A percentile compares a stretch with the other conserved stretches of the same genome.
Conservation (phyloP, 2,888 invertebrate genomes). For the Spodoptera picta region DNA sequence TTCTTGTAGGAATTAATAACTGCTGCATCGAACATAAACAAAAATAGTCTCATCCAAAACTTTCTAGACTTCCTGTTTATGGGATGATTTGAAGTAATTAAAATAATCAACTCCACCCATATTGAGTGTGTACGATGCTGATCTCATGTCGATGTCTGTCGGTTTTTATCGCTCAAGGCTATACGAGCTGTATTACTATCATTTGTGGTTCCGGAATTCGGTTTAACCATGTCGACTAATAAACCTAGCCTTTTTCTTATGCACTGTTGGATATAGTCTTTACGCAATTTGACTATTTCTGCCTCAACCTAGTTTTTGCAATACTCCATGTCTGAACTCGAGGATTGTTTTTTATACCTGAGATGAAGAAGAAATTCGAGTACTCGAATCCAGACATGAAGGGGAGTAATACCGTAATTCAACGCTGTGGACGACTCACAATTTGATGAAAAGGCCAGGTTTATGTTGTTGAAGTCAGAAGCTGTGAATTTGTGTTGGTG, state of each 20-base stretch:
- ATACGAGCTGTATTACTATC: not conserved
- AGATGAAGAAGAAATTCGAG: too few species aligned
- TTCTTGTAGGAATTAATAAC: too few species aligned
- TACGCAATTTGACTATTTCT: not conserved
- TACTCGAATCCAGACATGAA: not conserved
- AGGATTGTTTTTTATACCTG: constrained; percentile 1
- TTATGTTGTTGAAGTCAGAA: not conserved
- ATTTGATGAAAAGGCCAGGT: not conserved
- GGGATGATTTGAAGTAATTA: not conserved
- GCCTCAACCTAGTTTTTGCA: not conserved
- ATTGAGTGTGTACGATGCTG: too few species aligned
- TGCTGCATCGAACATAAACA: too few species aligned
- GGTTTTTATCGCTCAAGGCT: not conserved
- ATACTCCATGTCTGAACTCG: not conserved
- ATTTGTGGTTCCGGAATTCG: constrained; percentile 1
- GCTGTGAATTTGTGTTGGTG: not conserved
- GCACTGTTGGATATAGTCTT: not conserved
- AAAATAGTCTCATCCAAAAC: too few species aligned
- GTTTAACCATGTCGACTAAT: not conserved
- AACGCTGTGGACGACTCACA: too few species aligned
- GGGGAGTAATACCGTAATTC: not conserved
- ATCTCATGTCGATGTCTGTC: not conserved
- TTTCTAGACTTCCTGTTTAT: too few species aligned
- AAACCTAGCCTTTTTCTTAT: not conserved
- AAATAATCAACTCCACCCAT: not conserved